Conservation (phyloP, 2,113 vertebrate species). For the Cisticola juncidis region DNA sequence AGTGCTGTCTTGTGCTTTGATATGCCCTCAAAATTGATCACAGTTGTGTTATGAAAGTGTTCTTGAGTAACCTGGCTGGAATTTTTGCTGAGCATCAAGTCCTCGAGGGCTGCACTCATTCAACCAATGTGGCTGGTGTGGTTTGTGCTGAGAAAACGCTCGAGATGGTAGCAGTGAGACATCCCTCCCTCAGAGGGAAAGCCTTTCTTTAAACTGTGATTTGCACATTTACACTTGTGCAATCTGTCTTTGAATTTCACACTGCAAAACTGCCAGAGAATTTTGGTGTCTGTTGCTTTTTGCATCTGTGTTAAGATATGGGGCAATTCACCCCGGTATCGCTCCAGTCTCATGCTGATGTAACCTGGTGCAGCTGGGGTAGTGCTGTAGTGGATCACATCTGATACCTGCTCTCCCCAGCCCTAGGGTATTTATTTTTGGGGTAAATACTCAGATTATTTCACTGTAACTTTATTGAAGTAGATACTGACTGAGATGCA, state of each 20-base stretch:
- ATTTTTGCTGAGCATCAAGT: background rate
- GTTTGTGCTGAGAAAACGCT: background rate
- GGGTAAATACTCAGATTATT: background rate
- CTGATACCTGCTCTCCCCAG: background rate
- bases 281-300: background rate
- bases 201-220: background rate
- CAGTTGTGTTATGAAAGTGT: background rate
- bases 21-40: background rate
- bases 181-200: background rate
- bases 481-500: background rate
- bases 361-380: background rate
- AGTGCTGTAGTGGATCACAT: background rate
- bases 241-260: background rate
- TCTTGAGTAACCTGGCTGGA: background rate
- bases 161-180: background rate
- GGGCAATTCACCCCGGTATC: background rate
- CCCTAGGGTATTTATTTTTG: background rate
- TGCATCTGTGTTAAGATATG: rapidly evolving
- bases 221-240: background rate
- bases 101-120: background rate
- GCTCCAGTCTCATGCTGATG: background rate
- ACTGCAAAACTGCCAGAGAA: background rate
- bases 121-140: background rate
- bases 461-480: background rate
- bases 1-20: background rate